Evolutionary conservation across 2,797 vertebrate genomes (phyloP), one percentile per base, ranked within the genome.

Genomic region (Propithecus deckenii): DNA sequence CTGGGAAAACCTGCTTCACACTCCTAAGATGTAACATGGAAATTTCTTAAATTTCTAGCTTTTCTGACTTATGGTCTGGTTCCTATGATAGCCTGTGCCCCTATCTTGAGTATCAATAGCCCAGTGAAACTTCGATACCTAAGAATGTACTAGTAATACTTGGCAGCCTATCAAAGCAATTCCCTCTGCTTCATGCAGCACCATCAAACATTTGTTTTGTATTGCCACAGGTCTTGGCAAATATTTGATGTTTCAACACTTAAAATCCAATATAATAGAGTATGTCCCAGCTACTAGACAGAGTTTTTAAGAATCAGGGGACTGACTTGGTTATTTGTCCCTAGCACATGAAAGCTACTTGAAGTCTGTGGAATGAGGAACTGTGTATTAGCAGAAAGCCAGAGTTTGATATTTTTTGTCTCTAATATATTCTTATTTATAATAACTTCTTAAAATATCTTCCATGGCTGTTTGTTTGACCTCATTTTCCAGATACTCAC

Each of bases 181-280:
- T 88, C 20, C 5, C 23, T 91, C 32, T 63, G 20, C 61, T 78
- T 96, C 46, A 72, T 72, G 63, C 9, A 72, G 12, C 15, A 50
- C 9, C 32, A 65, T 78, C 5, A 63, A 48, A 57, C n/a, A 65
- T 30, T 90, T 65, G 30, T 41, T 91, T 89, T 67, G 35, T 57
- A 83, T 88, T 69, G 59, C 23, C 7, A 61, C 20, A 69, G 12
- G 30, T 69, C 52, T 84, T 92, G 84, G 52, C 86, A 63, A 81
- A 69, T 67, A 32, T 18, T 57, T 91, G 23, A 67, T 46, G 65
- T 55, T 38, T 55, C 25, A 75, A 15, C 30, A 80, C n/a, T 59
- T 85, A 86, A 89, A 74, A 96, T 75, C 80, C 74, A 86, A 28
- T 86, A 61, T 80, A 52, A 69, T 55, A 80, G 89, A 93, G 43